These are phyloP conservation scores for Erpornis zantholeuca DNA, from an alignment of 2,113 vertebrate genomes.

Conservation along the genomic window DNA sequence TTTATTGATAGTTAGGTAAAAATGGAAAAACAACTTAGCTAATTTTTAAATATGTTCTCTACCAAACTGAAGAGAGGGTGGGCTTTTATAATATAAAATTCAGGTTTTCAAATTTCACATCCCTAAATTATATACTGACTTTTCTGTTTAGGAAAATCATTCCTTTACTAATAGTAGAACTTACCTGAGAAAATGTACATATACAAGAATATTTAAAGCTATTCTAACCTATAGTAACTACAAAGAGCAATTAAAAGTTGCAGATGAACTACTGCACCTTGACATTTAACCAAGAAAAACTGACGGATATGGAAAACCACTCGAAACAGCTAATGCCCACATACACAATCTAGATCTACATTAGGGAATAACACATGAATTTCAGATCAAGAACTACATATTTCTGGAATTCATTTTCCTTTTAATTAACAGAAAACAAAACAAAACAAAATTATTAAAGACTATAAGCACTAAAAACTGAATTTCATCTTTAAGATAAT, in stretches of 20 bases:
- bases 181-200: not conserved
- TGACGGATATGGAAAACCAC: constrained; percentile 69
- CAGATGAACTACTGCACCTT: constrained; percentile 69
- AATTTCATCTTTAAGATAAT: constrained; percentile 64
- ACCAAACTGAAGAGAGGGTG: not conserved
- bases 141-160: not conserved
- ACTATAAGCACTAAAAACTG: constrained; percentile 56
- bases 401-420: constrained; percentile 50
- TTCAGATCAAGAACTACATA: constrained; percentile 62
- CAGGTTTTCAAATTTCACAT: not conserved
- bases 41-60: constrained; percentile 9
- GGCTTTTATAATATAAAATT: not conserved
- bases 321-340: constrained; percentile 63
- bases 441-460: constrained; percentile 43
- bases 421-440: constrained; percentile 35
- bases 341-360: constrained; percentile 44
- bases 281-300: constrained; percentile 76
- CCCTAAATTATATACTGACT: constrained; percentile 1
- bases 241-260: constrained; percentile 76
- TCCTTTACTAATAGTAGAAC: not conserved
- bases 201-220: not conserved
- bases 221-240: constrained; percentile 40
- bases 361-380: constrained; percentile 44
- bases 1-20: not conserved
- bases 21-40: constrained; percentile 16